Base-by-base conservation (phyloP, 2,888 invertebrate genomes). In the Sphaeridia pumilis region DNA sequence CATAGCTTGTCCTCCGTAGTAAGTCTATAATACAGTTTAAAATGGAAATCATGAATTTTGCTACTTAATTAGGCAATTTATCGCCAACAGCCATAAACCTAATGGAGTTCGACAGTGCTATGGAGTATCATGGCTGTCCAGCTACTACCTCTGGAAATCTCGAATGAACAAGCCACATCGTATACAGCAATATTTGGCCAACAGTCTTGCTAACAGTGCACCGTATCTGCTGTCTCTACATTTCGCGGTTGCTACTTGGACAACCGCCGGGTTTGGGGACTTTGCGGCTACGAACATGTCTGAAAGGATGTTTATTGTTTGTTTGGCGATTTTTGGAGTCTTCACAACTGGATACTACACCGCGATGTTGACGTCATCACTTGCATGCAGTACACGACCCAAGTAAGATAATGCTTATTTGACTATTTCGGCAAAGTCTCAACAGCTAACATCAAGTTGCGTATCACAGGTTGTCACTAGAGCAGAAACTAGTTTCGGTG, bases 341-440 rank as follows among this genome's bases (percentile, higher is more conserved):
- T 57, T 45, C 36, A 48, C 60, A 3, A 56, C 57, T 45, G 63
- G 63, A 20, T 64, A 64, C 42, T 64, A 58, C 43, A 64, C 61
- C 2, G 48, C 61, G 10, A 25, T 59, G 1, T 56, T 64, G 1
- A 61, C 61, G 1, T 61, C 63, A 4, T 61, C 63, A 1, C 46
- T 64, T 2, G 58, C 59, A 1, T 64, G 63, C 38, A 46, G 49
- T 3, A 56, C 60, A 7, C 21, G 63, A 38, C 59, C 63, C 1
- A 58, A 52, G 59, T 61, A 48, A 52, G 43, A 10, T 17, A 7
- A n/a, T n/a, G n/a, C n/a, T n/a, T 38, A 5, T 17, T 38, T 38
- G 7, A 38, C 7, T 7, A 5, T 38, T 17, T 5, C 38, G 17
- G 7, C 12, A 38, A 7, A 38, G 17, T 5, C 17, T 5, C 7